Conservation (phyloP, 2,888 invertebrate species). For the Amblyjoppa fuscipennis region DNA sequence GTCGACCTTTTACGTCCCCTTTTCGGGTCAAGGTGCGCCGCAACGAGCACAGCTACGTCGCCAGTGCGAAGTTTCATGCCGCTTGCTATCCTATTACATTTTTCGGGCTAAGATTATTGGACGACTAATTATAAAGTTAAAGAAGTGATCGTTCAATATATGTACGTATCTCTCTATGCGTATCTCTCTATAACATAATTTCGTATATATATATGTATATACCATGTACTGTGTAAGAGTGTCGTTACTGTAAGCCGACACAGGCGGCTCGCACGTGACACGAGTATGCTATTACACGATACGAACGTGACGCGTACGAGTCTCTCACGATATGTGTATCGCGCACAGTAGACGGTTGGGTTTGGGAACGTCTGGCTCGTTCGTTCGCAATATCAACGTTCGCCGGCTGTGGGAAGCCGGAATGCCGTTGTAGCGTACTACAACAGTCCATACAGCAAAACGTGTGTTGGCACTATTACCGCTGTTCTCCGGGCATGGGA, state of each 20-base stretch:
- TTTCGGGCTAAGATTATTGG: constrained; percentile 2
- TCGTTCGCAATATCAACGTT: not conserved
- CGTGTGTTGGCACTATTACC: constrained; percentile 34
- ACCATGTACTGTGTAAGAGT: not conserved
- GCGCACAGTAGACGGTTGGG: constrained; percentile 29
- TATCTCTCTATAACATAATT: not conserved
- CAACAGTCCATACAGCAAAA: constrained; percentile 69
- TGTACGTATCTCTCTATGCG: not conserved
- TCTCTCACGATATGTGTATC: constrained; percentile 50
- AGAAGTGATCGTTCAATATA: not conserved
- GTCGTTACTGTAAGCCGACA: constrained; percentile 20
- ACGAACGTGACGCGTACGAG: constrained; percentile 26
- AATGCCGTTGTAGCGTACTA: constrained; percentile 21
- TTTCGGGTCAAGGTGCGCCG: not conserved
- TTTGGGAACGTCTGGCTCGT: constrained; percentile 70
- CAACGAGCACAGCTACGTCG: not conserved
- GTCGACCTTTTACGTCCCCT: not conserved
- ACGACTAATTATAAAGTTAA: constrained; percentile 23
- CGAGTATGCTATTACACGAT: constrained; percentile 35
- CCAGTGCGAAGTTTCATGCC: not conserved
- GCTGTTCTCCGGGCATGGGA: constrained; percentile 75
- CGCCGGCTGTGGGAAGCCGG: constrained; percentile 24
- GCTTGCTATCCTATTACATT: constrained; percentile 27
- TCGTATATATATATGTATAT: not conserved
- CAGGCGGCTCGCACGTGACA: constrained; percentile 30